Evolutionary conservation across 2,888 invertebrate species (phyloP), one percentile per base, ranked within the genome.

Genomic region (Eupithecia dodoneata): DNA sequence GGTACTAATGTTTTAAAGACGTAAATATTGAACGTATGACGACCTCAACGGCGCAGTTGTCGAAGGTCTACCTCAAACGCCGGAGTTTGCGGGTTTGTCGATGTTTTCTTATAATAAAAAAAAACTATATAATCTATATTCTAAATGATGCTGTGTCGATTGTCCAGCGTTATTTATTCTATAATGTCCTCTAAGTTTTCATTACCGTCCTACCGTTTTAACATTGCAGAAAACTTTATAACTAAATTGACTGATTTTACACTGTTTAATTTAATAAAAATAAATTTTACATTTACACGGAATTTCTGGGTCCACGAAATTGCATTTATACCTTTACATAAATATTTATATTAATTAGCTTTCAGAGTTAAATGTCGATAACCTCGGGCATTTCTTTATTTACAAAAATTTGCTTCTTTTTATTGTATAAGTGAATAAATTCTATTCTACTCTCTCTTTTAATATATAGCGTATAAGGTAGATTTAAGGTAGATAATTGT

Each of bases 291-390:
- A 74, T 79, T 67, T 63, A 76, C 12, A 74, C 63, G 47, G 6
- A 76, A 71, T 52, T 69, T 72, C 73, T 76, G 85, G 86, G 86
- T 86, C 86, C 86, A 86, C 72, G 10, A 71, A 78, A 80, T 77
- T 80, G 86, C 86, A 86, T 85, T 86, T 77, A 30, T 63, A 52
- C 45, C 45, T 10, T 69, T 63, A 63, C 18, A 63, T 63, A n/a
- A n/a, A 55, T 59, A n/a, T 59, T 18, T n/a, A 59, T 59, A 41
- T 13, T n/a, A 63, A 63, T 66, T 66, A 42, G 42, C 66, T 70
- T 30, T 70, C 12, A 47, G 44, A 44, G 10, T n/a, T 18, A 18
- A 18, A 45, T 70, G 70, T 70, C 70, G 10, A 47, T 10, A 47
- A 18, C 12, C 10, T 10, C 10, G 15, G 3, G 18, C 69, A 70